Conservation (phyloP, 2,797 vertebrate species). For the Lophius americanus region DNA sequence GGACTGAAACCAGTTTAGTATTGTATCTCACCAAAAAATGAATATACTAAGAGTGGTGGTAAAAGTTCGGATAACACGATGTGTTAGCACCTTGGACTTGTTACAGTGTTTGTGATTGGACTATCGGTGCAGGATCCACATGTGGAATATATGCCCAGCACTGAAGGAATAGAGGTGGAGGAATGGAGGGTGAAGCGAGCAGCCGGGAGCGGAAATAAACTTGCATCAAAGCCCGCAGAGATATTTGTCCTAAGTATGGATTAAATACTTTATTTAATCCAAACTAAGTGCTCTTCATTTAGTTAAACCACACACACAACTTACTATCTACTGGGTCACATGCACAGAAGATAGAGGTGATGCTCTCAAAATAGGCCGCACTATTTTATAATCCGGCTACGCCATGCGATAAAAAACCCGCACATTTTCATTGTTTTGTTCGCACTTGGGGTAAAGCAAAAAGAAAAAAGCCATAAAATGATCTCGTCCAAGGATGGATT, state of each 20-base stretch:
- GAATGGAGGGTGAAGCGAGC: constrained; percentile 5
- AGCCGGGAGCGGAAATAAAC: constrained; percentile 12
- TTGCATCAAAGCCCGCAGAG: constrained; percentile 7
- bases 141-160: constrained; percentile 10
- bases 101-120: neutral
- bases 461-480: neutral
- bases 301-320: neutral
- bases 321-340: neutral
- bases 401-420: neutral
- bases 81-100: neutral
- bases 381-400: neutral
- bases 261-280: no score
- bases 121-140: constrained; percentile 1
- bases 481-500: neutral
- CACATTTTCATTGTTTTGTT: neutral
- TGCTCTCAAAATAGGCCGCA: neutral
- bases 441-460: neutral
- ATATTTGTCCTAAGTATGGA: no score
- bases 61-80: no score
- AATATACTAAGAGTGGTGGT: no score
- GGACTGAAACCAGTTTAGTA: no score
- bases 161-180: constrained; percentile 18
- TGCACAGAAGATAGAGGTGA: neutral
- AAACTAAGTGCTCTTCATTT: no score
- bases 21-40: no score